These are phyloP conservation scores for Formica selysi DNA, from an alignment of 1,140 invertebrate genomes.

Conservation along the genomic window DNA sequence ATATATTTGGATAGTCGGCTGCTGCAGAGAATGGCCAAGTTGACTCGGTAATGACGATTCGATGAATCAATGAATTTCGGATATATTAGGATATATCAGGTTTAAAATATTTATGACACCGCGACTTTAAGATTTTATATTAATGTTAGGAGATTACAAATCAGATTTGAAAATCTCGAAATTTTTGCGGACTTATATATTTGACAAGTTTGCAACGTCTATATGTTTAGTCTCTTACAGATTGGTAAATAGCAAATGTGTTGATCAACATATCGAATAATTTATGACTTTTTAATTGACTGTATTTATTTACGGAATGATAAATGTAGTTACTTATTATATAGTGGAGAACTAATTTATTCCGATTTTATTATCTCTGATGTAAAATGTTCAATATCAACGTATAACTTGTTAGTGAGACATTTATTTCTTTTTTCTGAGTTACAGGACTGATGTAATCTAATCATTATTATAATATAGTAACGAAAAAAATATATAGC, in stretches of 20 bases:
- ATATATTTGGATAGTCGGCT: constrained; percentile 3
- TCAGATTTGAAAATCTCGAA: background rate
- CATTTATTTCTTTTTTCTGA: background rate
- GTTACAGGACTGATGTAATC: background rate
- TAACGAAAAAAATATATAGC: background rate
- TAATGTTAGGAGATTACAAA: background rate
- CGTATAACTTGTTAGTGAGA: background rate
- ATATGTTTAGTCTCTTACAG: background rate
- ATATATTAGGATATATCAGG: background rate
- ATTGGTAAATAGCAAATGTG: background rate
- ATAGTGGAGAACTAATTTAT: background rate
- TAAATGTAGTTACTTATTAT: background rate
- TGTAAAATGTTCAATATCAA: background rate
- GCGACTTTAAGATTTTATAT: background rate
- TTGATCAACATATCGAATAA: background rate
- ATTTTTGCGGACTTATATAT: background rate
- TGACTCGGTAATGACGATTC: constrained; percentile 25
- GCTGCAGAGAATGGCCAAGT: background rate
- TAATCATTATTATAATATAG: background rate
- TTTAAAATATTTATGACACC: background rate
- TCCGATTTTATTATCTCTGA: background rate
- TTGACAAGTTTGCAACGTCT: background rate
- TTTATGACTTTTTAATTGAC: background rate
- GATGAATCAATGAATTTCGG: background rate
- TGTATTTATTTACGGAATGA: background rate